Percentiles rank a stretch among this genome's conserved stretches.
Conservation (phyloP, 2,797 vertebrate genomes). For the Lepilemur ruficaudatus region DNA sequence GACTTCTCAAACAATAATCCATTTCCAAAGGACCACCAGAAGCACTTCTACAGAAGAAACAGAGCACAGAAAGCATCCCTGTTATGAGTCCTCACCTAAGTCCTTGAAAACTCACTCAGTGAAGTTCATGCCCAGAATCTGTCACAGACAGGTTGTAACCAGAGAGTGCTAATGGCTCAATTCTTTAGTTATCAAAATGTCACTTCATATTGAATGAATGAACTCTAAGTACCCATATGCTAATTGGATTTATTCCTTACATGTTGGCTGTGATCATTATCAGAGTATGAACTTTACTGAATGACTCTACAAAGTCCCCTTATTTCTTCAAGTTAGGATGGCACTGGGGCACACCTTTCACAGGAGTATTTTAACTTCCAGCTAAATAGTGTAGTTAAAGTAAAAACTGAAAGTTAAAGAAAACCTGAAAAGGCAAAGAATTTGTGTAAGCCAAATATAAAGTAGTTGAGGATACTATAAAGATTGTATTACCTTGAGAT, state of each 20-base stretch:
- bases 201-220: constrained; percentile 70
- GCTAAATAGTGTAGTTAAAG: not conserved
- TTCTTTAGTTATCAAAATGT: constrained; percentile 77
- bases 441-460: not conserved
- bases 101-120: constrained; percentile 69
- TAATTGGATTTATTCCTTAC: constrained; percentile 72
- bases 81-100: constrained; percentile 40
- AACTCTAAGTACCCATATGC: constrained; percentile 67
- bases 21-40: not conserved
- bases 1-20: not conserved
- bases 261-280: constrained; percentile 62
- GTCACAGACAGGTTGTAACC: constrained; percentile 71
- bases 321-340: not conserved
- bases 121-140: constrained; percentile 73
- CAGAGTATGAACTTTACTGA: constrained; percentile 57
- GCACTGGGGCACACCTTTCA: not conserved
- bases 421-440: not conserved
- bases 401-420: constrained; percentile 22
- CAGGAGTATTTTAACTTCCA: not conserved
- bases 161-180: constrained; percentile 68
- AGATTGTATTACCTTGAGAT: constrained; percentile 28
- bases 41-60: not conserved
- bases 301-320: not conserved
- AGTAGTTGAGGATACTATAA: not conserved
- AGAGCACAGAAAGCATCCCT: not conserved